Base-by-base conservation (phyloP, 2,797 vertebrate species). In the Ptychobarbus kaznakovi region DNA sequence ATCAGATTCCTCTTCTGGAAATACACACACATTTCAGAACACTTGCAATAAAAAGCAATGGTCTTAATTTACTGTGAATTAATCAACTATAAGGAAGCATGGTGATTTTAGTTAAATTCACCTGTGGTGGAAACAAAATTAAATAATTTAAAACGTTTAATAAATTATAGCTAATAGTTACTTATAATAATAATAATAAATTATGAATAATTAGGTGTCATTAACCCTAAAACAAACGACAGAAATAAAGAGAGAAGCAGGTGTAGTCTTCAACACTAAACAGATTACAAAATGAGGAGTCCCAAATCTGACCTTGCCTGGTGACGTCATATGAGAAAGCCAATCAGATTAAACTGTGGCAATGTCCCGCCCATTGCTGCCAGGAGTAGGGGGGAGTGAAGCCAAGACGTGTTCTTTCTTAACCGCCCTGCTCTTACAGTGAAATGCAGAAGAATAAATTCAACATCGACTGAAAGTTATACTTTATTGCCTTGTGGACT, bases 271-370 rank as follows among this genome's bases (percentile, higher is more conserved):
- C 15, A 44, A 61, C 35, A 61, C 56, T 28, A 18, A 28, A 63
- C 38, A 28, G 4, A 18, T 63, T 11, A 42, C 0, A 61, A 61
- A 77, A 1, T 1, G 20, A 66, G 42, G 11, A 32, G 9, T 63
- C 73, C 61, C 18, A 61, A 68, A 44, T 46, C 44, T 38, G 72
- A 58, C 83, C 81, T 84, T 86, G 83, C 78, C 11, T 9, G 8
- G 1, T 80, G 46, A 88, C 89, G 87, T 87, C 78, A 87, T 63
- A 32, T 6, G 8, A 25, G 42, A 8, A 56, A 84, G 68, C 89
- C 89, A 90, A 88, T 88, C 70, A 80, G 83, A 88, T 90, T 86
- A 86, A 90, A 63, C 15, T 18, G 16, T 65, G 58, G n/a, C 18
- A 66, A 42, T 7, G 86, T 20, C 13, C 74, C 58, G 22, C 32